Percentiles rank a stretch among this genome's conserved stretches.
phyloP scores from a whole-genome alignment of 2,888 invertebrate genomes.

The Ptilodon capucinus region DNA sequence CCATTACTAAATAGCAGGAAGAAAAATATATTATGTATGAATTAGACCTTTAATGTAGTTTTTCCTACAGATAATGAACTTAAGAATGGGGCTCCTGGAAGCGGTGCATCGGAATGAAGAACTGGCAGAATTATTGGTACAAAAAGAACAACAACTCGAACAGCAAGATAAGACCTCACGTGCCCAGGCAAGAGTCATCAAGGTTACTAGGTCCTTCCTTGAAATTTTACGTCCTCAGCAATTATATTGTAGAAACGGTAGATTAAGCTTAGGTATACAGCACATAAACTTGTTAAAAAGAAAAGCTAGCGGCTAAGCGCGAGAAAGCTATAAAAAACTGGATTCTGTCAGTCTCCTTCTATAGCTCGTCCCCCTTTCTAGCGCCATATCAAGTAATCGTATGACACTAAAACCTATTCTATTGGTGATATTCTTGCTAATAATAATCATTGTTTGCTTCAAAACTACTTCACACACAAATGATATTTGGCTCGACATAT shows the following conservation, averaged over 20 bases:
- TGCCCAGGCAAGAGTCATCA: slow-evolving; percentile 84
- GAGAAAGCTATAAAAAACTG: too few relatives aligned
- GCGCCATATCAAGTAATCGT: too few relatives aligned
- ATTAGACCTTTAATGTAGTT: neutral
- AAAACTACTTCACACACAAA: too few relatives aligned
- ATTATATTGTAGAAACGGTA: neutral
- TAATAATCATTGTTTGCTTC: neutral
- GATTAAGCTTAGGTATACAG: neutral
- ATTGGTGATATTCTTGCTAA: too few relatives aligned
- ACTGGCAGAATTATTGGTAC: slow-evolving; percentile 69
- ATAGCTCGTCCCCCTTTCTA: too few relatives aligned
- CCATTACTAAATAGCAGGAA: too few relatives aligned
- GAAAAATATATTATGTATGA: too few relatives aligned
- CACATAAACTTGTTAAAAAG: too few relatives aligned
- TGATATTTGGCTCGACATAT: too few relatives aligned
- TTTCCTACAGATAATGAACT: slow-evolving; percentile 60
- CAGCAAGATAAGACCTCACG: slow-evolving; percentile 83
- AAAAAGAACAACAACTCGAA: slow-evolving; percentile 82
- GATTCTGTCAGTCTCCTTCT: too few relatives aligned
- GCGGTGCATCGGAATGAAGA: slow-evolving; percentile 72
- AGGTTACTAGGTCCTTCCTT: slow-evolving; percentile 61
- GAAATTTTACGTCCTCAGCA: slow-evolving; percentile 18
- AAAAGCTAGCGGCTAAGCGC: too few relatives aligned
- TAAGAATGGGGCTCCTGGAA: slow-evolving; percentile 72
- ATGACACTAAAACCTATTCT: too few relatives aligned